phyloP scores from a whole-genome alignment of 2,113 vertebrate species.

The Alethe diademata region DNA sequence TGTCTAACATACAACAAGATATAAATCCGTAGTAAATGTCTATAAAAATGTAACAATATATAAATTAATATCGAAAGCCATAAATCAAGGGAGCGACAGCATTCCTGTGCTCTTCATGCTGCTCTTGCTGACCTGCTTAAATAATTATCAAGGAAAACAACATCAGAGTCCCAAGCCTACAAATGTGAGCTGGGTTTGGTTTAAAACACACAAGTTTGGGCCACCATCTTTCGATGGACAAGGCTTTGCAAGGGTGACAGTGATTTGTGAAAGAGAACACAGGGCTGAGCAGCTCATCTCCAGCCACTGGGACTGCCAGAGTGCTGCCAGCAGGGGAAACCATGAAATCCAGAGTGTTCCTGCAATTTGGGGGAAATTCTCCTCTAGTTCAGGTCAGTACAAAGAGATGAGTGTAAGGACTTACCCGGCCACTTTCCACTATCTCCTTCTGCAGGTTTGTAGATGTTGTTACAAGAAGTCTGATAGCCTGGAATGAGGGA shows the following conservation, averaged over 20 bases:
- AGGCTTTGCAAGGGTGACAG: not conserved
- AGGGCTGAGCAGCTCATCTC: not conserved
- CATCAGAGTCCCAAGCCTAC: not conserved
- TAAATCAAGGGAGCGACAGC: not conserved
- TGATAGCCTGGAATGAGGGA: constrained; percentile 82
- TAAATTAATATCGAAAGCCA: not conserved
- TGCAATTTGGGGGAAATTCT: not conserved
- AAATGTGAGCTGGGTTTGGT: not conserved
- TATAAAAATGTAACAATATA: not conserved
- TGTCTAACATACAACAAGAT: not conserved
- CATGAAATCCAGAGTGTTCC: not conserved
- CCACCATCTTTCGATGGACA: not conserved
- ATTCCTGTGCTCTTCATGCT: not conserved
- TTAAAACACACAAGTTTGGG: not conserved
- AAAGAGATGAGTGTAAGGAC: not conserved
- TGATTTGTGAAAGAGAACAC: accelerated
- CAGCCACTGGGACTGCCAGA: not conserved
- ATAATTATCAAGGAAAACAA: not conserved
- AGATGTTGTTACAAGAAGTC: constrained; percentile 86
- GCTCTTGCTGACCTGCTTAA: not conserved
- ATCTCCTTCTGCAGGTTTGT: constrained; percentile 96
- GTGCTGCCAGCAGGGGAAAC: not conserved
- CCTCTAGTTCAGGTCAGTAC: accelerated
- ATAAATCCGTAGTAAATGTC: not conserved
- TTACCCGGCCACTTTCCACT: constrained; percentile 91